These are phyloP conservation scores for Molanna angustata DNA, from an alignment of 2,888 invertebrate genomes.

Conservation along the genomic window DNA sequence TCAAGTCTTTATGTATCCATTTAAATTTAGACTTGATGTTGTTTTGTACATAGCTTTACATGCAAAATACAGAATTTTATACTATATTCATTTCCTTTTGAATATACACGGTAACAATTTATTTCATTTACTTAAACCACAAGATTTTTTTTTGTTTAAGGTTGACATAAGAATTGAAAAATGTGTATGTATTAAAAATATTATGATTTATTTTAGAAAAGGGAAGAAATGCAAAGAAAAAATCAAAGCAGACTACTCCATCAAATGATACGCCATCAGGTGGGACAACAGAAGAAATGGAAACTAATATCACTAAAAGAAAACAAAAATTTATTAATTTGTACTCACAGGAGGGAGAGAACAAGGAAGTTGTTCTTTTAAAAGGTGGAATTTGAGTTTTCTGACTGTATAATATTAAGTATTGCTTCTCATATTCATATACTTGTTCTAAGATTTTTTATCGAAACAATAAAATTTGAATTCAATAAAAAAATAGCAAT, in stretches of 20 bases:
- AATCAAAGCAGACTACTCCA: conserved; percentile 43
- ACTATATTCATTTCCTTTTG: too few relatives aligned
- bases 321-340: conserved; percentile 73
- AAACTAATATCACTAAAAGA: conserved; percentile 50
- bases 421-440: neutral
- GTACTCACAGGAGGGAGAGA: conserved; percentile 68
- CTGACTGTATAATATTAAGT: neutral
- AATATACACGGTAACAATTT: too few relatives aligned
- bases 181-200: too few relatives aligned
- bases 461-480: neutral
- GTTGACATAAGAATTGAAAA: too few relatives aligned
- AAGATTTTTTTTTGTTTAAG: too few relatives aligned
- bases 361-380: conserved; percentile 55
- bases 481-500: too few relatives aligned
- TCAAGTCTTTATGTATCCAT: too few relatives aligned
- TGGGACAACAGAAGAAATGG: conserved; percentile 25
- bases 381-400: conserved; percentile 43
- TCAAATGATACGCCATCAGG: conserved; percentile 38
- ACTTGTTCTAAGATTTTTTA: neutral
- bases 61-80: too few relatives aligned
- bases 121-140: too few relatives aligned
- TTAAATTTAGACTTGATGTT: too few relatives aligned
- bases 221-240: conserved; percentile 42
- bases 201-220: conserved; percentile 19
- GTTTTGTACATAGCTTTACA: too few relatives aligned